A percentile compares a stretch with the other conserved stretches of the same genome.
Conservation (phyloP, 2,797 vertebrate genomes). For the Numenius phaeopus region DNA sequence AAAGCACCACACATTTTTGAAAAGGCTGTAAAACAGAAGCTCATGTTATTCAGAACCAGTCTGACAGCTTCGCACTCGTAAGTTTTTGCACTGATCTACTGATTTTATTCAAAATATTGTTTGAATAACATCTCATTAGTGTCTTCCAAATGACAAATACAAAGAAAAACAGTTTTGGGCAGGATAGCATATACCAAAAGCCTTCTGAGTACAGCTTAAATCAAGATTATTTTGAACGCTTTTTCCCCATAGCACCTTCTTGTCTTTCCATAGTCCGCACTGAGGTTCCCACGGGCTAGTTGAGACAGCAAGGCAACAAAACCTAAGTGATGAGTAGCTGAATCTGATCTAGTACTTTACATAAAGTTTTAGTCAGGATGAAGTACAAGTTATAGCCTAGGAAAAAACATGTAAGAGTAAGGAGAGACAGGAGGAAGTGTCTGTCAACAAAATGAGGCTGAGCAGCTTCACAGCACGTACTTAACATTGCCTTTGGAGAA, state of each 20-base stretch:
- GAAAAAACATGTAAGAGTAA: background rate
- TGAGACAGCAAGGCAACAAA: background rate
- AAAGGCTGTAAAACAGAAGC: constrained; percentile 32
- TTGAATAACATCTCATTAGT: background rate
- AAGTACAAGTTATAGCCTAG: background rate
- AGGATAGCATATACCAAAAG: background rate
- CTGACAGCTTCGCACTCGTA: background rate
- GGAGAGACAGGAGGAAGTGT: background rate
- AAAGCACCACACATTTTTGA: background rate
- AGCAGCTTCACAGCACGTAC: background rate
- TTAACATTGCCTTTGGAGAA: background rate
- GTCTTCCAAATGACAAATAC: constrained; percentile 22
- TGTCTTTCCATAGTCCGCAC: background rate
- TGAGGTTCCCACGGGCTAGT: background rate
- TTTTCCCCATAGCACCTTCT: background rate
- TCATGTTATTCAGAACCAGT: constrained; percentile 53
- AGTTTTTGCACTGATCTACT: background rate
- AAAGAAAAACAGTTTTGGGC: background rate
- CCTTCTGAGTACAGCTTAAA: background rate
- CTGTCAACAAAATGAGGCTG: background rate
- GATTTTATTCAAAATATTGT: constrained; percentile 54
- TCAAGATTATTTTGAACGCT: background rate
- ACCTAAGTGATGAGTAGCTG: background rate
- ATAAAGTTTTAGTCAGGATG: background rate
- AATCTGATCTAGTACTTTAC: background rate